Conservation (phyloP, 2,888 invertebrate genomes). For the Pyrgus malvae region DNA sequence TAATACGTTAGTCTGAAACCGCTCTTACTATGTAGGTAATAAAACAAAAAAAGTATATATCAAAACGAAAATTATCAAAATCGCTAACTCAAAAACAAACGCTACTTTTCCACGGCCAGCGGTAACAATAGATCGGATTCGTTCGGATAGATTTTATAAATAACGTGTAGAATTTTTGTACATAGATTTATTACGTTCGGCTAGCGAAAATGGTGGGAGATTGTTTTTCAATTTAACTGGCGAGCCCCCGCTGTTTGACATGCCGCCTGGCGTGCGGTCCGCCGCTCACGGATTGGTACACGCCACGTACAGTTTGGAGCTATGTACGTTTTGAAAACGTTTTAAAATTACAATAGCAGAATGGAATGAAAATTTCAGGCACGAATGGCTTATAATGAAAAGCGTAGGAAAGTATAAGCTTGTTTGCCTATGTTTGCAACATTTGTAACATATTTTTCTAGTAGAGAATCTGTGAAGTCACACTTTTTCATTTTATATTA, state of each 20-base stretch:
- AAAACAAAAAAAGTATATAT: too few relatives aligned
- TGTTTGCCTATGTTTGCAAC: too few relatives aligned
- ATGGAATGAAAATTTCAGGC: neutral
- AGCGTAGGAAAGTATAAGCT: too few relatives aligned
- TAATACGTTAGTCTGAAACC: too few relatives aligned
- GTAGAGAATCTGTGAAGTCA: too few relatives aligned
- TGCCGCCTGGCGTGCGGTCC: slow-evolving; percentile 62
- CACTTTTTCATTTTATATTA: too few relatives aligned
- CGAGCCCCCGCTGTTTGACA: slow-evolving; percentile 76
- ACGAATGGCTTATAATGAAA: neutral
- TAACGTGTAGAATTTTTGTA: slow-evolving; percentile 81
- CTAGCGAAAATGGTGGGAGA: slow-evolving; percentile 81
- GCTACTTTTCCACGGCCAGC: slow-evolving; percentile 41
- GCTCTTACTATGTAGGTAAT: too few relatives aligned
- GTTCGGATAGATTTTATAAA: slow-evolving; percentile 78
- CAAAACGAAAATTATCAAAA: too few relatives aligned
- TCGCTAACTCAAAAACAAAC: neutral
- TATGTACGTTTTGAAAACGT: slow-evolving; percentile 2
- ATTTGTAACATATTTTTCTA: too few relatives aligned
- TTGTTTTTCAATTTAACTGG: slow-evolving; percentile 82
- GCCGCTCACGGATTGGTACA: slow-evolving; percentile 46
- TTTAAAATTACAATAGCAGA: neutral
- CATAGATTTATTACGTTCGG: slow-evolving; percentile 81
- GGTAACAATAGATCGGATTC: slow-evolving; percentile 59
- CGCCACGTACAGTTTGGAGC: slow-evolving; percentile 33